phyloP scores from a whole-genome alignment of 2,797 vertebrate species.

The Lates japonicus region DNA sequence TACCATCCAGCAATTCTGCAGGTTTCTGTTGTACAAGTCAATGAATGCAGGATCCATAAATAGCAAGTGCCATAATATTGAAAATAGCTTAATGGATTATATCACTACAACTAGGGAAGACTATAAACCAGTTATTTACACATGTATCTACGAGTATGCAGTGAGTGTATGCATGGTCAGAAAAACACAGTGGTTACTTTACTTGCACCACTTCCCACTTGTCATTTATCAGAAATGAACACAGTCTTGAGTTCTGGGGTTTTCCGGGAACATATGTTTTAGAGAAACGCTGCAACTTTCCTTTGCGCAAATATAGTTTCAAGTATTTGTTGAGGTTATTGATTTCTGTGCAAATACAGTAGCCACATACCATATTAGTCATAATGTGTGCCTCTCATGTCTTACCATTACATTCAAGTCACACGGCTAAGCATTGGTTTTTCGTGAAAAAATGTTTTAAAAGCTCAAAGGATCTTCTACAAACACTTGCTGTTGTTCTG shows the following conservation, averaged over 20 bases:
- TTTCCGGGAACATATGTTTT: background rate
- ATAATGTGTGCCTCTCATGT: background rate
- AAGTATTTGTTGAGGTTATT: background rate
- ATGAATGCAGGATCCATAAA: background rate
- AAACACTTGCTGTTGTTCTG: background rate
- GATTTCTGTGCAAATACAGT: background rate
- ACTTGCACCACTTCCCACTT: background rate
- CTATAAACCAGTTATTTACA: background rate
- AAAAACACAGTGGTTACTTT: background rate
- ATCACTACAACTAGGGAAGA: background rate
- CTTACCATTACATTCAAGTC: background rate
- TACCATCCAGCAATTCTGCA: background rate
- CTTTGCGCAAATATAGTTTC: background rate
- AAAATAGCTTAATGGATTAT: background rate
- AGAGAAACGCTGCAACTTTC: background rate
- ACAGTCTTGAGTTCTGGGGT: background rate
- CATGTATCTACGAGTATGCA: no score
- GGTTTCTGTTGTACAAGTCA: background rate
- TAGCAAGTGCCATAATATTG: background rate
- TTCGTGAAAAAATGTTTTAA: background rate
- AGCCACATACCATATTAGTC: background rate
- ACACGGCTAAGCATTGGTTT: background rate
- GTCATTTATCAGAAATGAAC: background rate
- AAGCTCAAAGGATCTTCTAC: background rate
- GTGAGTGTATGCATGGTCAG: background rate